Conservation (phyloP, 2,797 vertebrate species). For the Cyclura pinguis region DNA sequence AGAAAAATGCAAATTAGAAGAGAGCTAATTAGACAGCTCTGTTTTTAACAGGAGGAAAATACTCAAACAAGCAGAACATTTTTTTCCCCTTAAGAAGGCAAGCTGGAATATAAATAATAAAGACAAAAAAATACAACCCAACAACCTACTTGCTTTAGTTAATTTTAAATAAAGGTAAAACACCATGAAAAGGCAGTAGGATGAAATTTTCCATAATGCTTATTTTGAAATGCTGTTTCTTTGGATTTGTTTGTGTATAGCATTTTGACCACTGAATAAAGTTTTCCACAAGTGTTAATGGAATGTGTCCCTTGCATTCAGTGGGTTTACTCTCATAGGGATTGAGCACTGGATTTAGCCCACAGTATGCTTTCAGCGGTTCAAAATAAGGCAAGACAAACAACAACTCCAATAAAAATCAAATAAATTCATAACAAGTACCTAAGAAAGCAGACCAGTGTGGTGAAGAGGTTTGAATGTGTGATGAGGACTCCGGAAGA, state of each 20-base stretch:
- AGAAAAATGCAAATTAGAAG: constrained; percentile 45
- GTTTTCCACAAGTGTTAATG: background rate
- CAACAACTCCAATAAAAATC: too few species aligned
- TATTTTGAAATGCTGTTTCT: background rate
- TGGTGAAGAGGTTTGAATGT: too few species aligned
- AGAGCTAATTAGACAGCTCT: constrained; percentile 31
- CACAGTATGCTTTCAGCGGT: too few species aligned
- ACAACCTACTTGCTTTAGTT: background rate
- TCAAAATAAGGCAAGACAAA: too few species aligned
- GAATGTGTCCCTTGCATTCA: too few species aligned
- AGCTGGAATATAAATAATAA: constrained; percentile 21
- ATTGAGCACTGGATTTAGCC: too few species aligned
- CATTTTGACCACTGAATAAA: background rate
- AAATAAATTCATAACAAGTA: too few species aligned
- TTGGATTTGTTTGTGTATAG: background rate
- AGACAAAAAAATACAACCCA: background rate
- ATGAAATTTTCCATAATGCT: background rate
- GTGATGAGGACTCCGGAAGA: too few species aligned
- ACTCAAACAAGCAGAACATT: constrained; percentile 9
- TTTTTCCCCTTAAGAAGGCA: constrained; percentile 3
- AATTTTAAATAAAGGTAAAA: constrained; percentile 11
- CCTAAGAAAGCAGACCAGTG: too few species aligned
- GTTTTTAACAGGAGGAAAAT: constrained; percentile 23
- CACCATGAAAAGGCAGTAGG: background rate
- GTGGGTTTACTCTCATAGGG: too few species aligned